Conservation (phyloP, 2,888 invertebrate genomes). For the Idaea aversata region DNA sequence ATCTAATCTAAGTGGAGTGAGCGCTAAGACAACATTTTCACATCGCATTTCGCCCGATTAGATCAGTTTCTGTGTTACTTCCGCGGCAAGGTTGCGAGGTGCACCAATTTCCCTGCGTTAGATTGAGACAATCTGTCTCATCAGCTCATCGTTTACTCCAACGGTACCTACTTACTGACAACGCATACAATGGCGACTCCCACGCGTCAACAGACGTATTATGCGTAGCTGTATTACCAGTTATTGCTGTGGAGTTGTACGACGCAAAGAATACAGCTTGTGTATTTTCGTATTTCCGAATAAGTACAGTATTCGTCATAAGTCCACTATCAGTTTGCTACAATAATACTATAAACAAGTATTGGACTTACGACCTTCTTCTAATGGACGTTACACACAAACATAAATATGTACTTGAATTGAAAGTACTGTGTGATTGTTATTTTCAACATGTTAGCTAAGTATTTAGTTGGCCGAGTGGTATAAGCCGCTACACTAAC, state of each 20-base stretch:
- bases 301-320: too few relatives aligned
- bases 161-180: constrained; percentile 31
- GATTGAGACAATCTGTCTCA: constrained; percentile 25
- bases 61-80: constrained; percentile 6
- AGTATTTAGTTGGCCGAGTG: too few relatives aligned
- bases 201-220: constrained; percentile 54
- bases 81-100: constrained; percentile 17
- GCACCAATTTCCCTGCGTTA: constrained; percentile 28
- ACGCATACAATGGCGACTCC: constrained; percentile 56
- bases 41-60: not conserved
- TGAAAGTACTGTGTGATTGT: too few relatives aligned
- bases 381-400: too few relatives aligned
- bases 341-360: too few relatives aligned
- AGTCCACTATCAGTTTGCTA: too few relatives aligned
- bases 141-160: constrained; percentile 38
- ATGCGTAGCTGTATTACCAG: constrained; percentile 51
- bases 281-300: not conserved
- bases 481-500: too few relatives aligned
- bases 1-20: not conserved
- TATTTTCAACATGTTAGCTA: too few relatives aligned
- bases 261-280: not conserved
- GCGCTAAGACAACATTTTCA: constrained; percentile 2
- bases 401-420: too few relatives aligned
- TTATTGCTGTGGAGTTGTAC: constrained; percentile 48
- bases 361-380: too few relatives aligned